A percentile compares a stretch with the other conserved stretches of the same genome.
phyloP scores from a whole-genome alignment of 2,797 vertebrate genomes.

The Rhinoraja longicauda region DNA sequence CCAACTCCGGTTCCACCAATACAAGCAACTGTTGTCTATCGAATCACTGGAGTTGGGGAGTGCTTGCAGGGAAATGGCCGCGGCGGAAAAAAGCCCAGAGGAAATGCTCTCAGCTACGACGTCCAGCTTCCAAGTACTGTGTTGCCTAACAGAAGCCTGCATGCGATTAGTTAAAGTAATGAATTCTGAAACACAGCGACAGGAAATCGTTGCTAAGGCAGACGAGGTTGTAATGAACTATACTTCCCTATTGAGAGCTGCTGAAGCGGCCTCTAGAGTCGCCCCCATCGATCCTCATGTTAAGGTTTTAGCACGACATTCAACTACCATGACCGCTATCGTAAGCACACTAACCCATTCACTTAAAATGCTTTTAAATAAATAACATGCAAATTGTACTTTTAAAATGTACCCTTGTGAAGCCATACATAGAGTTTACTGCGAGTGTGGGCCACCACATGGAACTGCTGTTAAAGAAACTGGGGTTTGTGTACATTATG shows the following conservation, averaged over 20 bases:
- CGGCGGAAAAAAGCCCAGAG: slow-evolving; percentile 77
- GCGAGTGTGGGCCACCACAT: slow-evolving; percentile 59
- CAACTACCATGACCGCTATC: slow-evolving; percentile 80
- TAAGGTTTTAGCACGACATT: slow-evolving; percentile 79
- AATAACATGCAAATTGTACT: slow-evolving; percentile 71
- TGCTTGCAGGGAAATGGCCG: slow-evolving; percentile 81
- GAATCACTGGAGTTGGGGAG: slow-evolving; percentile 81
- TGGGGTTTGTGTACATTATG: slow-evolving; percentile 90
- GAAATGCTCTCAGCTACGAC: slow-evolving; percentile 85
- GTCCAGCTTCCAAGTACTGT: slow-evolving; percentile 88
- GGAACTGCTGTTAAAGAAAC: slow-evolving; percentile 72
- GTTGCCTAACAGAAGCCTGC: slow-evolving; percentile 86
- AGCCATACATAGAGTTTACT: slow-evolving; percentile 88
- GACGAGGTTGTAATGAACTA: slow-evolving; percentile 81
- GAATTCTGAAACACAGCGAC: slow-evolving; percentile 66
- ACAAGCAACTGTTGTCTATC: slow-evolving; percentile 74
- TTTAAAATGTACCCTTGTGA: slow-evolving; percentile 84
- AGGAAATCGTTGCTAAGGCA: slow-evolving; percentile 76
- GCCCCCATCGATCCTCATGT: slow-evolving; percentile 70
- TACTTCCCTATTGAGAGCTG: slow-evolving; percentile 77
- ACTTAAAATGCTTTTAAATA: slow-evolving; percentile 82
- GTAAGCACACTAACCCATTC: slow-evolving; percentile 85
- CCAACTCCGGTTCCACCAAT: slow-evolving; percentile 66
- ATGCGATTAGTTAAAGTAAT: slow-evolving; percentile 81
- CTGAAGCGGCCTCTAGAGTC: slow-evolving; percentile 71